Base-by-base conservation (phyloP, 2,797 vertebrate genomes). In the Lateolabrax maculatus region DNA sequence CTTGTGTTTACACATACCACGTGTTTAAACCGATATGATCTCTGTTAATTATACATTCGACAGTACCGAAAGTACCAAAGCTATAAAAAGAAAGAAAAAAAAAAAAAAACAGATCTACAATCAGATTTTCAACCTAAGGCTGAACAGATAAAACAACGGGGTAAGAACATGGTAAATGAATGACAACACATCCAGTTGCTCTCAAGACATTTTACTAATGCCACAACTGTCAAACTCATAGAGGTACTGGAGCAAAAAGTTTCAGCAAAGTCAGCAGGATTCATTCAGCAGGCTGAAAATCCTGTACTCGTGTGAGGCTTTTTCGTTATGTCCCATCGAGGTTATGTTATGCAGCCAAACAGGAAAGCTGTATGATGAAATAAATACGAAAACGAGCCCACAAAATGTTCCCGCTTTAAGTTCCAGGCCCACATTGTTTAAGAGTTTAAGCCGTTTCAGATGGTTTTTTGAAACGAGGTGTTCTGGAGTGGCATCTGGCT, bases 361-460 rank as follows among this genome's bases (percentile, higher is more conserved):
- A 72, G 44, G n/a, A 55, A 70, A 73, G 12, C 23, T 56, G 16
- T 18, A 27, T 44, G 39, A 65, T 46, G 23, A 80, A 57, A 67
- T 36, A 63, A 61, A 85, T 55, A 41, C 51, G 19, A 76, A 80
- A 52, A 70, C 1, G 2, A 77, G 11, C 11, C 57, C 41, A 25
- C 1, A 39, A 75, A 72, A 39, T 44, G 18, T 64, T 77, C 65
- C 55, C 16, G 34, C 51, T 58, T 12, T 61, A 44, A 34, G 9
- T 29, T 74, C 41, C 46, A 52, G 43, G 61, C 21, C 39, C 12
- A 19, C 23, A 1, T 39, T 61, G 1, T 71, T 53, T 65, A 12
- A 78, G 51, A 56, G 56, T 60, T 72, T 41, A 72, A 81, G 7
- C 64, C 2, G 4, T 79, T 84, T 84, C 85, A 84, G 76, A 85